phyloP scores from a whole-genome alignment of 2,797 vertebrate genomes.

The Moxostoma hubbsi region DNA sequence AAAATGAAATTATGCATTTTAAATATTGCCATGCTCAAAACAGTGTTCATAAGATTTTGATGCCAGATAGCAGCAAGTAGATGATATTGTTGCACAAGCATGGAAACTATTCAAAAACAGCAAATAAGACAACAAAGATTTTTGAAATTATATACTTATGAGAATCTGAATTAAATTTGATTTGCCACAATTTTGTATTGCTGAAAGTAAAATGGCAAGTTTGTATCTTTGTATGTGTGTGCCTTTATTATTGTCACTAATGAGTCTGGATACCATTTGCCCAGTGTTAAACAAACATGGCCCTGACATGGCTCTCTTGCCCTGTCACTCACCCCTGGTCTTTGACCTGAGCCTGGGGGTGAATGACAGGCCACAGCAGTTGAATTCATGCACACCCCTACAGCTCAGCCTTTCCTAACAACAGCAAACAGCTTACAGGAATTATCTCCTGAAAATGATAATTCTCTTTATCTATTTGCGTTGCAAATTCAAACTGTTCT shows the following conservation, averaged over 20 bases:
- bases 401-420: conserved; percentile 4
- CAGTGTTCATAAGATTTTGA: conserved; percentile 46
- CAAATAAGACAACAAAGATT: too few species aligned
- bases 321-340: conserved; percentile 60
- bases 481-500: too few species aligned
- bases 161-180: background rate
- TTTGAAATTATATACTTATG: background rate
- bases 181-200: too few species aligned
- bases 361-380: conserved; percentile 42
- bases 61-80: conserved; percentile 44
- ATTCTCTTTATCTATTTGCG: too few species aligned
- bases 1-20: conserved; percentile 55
- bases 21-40: conserved; percentile 51
- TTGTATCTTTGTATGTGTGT: conserved; percentile 3
- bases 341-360: conserved; percentile 52
- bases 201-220: background rate
- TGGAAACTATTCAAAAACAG: background rate
- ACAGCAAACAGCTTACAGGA: conserved; percentile 2
- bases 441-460: too few species aligned
- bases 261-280: conserved; percentile 11
- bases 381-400: conserved; percentile 1
- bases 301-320: conserved; percentile 50
- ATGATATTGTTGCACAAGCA: background rate
- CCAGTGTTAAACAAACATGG: conserved; percentile 59
- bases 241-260: conserved; percentile 27